Percentiles rank a stretch among this genome's conserved stretches.
Conservation (phyloP, 1,140 invertebrate species). For the Maniola jurtina region DNA sequence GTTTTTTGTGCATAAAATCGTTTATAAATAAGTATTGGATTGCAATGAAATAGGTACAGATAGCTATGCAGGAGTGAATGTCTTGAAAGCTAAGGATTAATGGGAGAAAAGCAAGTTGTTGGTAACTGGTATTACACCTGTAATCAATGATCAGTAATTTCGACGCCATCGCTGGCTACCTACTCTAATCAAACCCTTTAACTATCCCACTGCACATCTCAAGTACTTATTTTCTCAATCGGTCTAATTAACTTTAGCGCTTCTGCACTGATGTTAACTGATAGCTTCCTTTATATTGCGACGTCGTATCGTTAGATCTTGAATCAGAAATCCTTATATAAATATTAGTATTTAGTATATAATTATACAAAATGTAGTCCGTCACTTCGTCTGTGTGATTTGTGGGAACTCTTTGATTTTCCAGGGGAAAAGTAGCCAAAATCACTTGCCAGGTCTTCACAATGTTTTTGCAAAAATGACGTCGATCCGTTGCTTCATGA, state of each 20-base stretch:
- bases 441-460: too few relatives aligned
- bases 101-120: slow-evolving; percentile 25
- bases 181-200: slow-evolving; percentile 32
- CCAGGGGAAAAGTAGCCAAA: too few relatives aligned
- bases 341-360: too few relatives aligned
- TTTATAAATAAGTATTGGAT: background rate
- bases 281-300: slow-evolving; percentile 17
- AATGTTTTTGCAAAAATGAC: too few relatives aligned
- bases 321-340: slow-evolving; percentile 8
- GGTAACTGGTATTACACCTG: slow-evolving; percentile 30
- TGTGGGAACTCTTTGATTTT: too few relatives aligned
- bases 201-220: slow-evolving; percentile 30
- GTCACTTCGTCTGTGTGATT: too few relatives aligned
- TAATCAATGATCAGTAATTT: slow-evolving; percentile 36
- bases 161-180: slow-evolving; percentile 32
- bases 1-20: background rate
- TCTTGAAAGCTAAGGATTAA: slow-evolving; percentile 22
- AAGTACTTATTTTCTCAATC: slow-evolving; percentile 33
- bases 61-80: slow-evolving; percentile 11
- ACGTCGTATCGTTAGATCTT: slow-evolving; percentile 12
- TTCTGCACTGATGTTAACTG: slow-evolving; percentile 18
- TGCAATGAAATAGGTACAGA: background rate
- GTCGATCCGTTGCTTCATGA: too few relatives aligned
- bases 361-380: too few relatives aligned
- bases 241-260: slow-evolving; percentile 32